phyloP scores from a whole-genome alignment of 2,888 invertebrate genomes.

The Neoascia interrupta region DNA sequence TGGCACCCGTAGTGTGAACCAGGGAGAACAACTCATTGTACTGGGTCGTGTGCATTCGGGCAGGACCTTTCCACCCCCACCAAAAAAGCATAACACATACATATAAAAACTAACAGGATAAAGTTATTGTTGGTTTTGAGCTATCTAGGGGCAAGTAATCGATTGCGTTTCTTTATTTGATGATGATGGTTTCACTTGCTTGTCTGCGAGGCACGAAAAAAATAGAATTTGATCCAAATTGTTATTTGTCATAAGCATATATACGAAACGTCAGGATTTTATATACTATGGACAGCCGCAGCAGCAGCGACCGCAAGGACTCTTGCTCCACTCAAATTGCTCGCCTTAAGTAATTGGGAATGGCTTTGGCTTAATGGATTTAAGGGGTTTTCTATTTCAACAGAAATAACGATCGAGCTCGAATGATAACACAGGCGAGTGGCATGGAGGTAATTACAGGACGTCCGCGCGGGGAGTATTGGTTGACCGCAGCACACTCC shows the following conservation, averaged over 20 bases:
- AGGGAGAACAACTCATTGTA: not conserved
- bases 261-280: constrained; percentile 7
- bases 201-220: too few species aligned
- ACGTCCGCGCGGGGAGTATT: constrained; percentile 1
- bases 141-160: too few species aligned
- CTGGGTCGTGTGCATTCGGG: constrained; percentile 4
- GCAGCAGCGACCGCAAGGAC: too few species aligned
- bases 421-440: not conserved
- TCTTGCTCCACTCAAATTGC: too few species aligned
- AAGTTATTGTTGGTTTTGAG: constrained; percentile 14
- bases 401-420: not conserved
- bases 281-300: not conserved
- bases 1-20: constrained; percentile 31
- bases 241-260: constrained; percentile 8
- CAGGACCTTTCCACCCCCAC: too few species aligned
- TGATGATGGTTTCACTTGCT: too few species aligned
- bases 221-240: too few species aligned
- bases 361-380: constrained; percentile 37
- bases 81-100: too few species aligned
- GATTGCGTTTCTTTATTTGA: too few species aligned
- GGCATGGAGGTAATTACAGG: constrained; percentile 23
- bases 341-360: constrained; percentile 20
- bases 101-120: too few species aligned
- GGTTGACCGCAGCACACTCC: too few species aligned
- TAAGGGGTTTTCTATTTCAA: not conserved